Percentiles rank a stretch among this genome's conserved stretches.
Evolutionary conservation across 1,140 invertebrate genomes (phyloP).

Genomic region (Ostrea edulis): DNA sequence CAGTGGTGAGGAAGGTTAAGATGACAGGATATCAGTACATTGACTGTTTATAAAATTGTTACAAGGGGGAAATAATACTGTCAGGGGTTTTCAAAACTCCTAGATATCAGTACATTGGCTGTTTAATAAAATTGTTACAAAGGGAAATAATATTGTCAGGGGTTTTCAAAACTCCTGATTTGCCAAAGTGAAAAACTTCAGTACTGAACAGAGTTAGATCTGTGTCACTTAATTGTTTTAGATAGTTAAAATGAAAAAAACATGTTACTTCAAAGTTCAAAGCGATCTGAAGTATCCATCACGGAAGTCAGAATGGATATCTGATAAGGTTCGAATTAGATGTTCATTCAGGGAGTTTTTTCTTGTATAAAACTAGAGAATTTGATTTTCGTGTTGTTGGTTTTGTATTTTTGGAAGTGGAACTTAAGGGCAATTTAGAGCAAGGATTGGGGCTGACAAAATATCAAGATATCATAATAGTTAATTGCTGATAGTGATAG

Average conservation of each 20-base stretch:
- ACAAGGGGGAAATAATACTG: neutral
- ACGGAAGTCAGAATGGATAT: constrained; percentile 6
- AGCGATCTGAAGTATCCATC: constrained; percentile 31
- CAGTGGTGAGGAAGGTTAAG: constrained; percentile 5
- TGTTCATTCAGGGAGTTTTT: neutral
- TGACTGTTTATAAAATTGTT: neutral
- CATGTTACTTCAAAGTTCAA: constrained; percentile 20
- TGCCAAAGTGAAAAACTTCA: neutral
- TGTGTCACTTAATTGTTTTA: constrained; percentile 29
- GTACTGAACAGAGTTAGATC: constrained; percentile 1
- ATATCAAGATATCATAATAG: neutral
- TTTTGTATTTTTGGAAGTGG: neutral
- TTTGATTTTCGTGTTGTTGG: neutral
- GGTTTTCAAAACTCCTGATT: neutral
- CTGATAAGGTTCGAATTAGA: constrained; percentile 23
- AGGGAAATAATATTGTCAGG: neutral
- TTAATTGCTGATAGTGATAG: neutral
- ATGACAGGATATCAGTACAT: neutral
- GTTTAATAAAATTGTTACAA: neutral
- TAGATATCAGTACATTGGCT: neutral
- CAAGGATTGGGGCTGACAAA: neutral
- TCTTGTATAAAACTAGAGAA: neutral
- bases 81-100: neutral
- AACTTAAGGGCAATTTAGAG: neutral
- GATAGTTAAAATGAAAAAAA: constrained; percentile 32